Conservation (phyloP, 1,140 invertebrate species). For the Zaprionus inermis region DNA sequence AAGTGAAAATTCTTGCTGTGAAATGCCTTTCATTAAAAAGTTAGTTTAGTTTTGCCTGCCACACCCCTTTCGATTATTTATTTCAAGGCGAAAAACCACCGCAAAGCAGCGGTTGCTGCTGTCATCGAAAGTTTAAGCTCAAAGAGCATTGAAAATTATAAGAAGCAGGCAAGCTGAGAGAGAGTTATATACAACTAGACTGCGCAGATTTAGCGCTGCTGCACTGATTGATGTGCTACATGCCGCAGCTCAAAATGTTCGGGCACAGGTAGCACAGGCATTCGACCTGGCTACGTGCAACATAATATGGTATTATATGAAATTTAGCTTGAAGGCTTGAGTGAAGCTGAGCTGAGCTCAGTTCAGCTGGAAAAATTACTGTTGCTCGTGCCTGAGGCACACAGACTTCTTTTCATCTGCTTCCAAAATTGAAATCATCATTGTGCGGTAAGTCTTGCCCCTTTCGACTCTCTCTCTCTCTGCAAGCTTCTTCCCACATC, state of each 20-base stretch:
- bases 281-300: conserved; percentile 23
- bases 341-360: conserved; percentile 19
- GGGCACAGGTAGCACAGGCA: conserved; percentile 26
- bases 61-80: neutral
- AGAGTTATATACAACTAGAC: neutral
- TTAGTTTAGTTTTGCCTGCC: neutral
- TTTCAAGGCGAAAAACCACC: neutral
- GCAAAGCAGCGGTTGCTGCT: neutral
- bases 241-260: conserved; percentile 15
- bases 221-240: conserved; percentile 36
- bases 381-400: conserved; percentile 21
- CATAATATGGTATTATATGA: conserved; percentile 21
- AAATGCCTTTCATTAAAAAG: conserved; percentile 40
- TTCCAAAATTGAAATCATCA: conserved; percentile 42
- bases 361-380: conserved; percentile 51
- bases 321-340: conserved; percentile 32
- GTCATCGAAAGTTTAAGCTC: neutral
- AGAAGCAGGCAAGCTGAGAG: neutral
- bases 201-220: neutral
- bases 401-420: neutral
- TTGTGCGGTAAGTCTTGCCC: neutral
- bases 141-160: conserved; percentile 1
- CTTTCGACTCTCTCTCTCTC: no score
- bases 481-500: conserved; percentile 8
- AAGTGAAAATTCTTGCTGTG: conserved; percentile 50